Evolutionary conservation across 2,113 vertebrate genomes (phyloP), one percentile per base, ranked within the genome.

Genomic region (Corydoras sp.): DNA sequence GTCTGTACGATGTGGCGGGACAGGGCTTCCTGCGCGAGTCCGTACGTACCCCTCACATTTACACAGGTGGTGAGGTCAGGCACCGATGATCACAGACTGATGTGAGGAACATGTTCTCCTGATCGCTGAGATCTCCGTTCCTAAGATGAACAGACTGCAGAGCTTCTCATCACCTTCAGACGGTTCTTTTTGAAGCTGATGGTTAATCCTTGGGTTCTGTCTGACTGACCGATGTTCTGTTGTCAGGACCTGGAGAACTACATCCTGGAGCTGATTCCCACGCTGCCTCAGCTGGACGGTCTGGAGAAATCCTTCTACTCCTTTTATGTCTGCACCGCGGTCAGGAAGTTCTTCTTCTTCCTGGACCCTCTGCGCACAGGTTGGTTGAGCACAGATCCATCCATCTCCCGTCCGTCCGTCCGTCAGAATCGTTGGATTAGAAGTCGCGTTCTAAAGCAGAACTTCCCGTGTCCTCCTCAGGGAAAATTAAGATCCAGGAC

Each of bases 401-500:
- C 32, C 3, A n/a, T 32, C 58, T 59, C 18, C 14, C 5, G 14
- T 14, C n/a, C n/a, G 9, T 48, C 10, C n/a, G 43, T 63, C 4
- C n/a, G n/a, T n/a, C n/a, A n/a, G n/a, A n/a, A n/a, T n/a, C n/a
- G n/a, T n/a, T n/a, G n/a, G n/a, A n/a, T n/a, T n/a, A n/a, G n/a
- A n/a, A n/a, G n/a, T n/a, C n/a, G n/a, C n/a, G n/a, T n/a, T n/a
- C n/a, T n/a, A n/a, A n/a, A n/a, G 31, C 4, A 6, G 5, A 15
- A 14, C 13, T 65, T 50, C n/a, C n/a, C n/a, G n/a, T n/a, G n/a
- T n/a, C n/a, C 56, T 63, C 78, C 86, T 60, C 80, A 99, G 96
- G 96, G 58, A 98, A 98, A 82, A 99, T 99, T 87, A 98, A 99
- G 89, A 99, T 99, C 85, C 97, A 98, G 85, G 97, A 99, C 88